Conservation (phyloP, 2,888 invertebrate genomes). For the Drosophila gaucha region DNA sequence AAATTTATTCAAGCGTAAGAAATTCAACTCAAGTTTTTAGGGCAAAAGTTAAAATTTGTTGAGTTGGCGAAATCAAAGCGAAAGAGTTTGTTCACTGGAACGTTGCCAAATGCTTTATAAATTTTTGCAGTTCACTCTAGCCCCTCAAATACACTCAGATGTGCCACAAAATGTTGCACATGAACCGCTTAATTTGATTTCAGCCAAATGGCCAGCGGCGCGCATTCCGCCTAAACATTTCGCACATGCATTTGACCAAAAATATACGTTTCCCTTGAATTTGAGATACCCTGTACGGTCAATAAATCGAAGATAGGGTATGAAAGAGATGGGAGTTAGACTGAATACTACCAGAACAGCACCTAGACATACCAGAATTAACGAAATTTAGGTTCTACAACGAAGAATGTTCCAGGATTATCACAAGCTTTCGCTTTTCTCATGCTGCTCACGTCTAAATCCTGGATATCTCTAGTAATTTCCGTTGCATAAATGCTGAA, state of each 20-base stretch:
- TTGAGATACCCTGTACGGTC: background rate
- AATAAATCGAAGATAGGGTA: background rate
- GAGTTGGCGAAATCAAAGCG: conserved; percentile 22
- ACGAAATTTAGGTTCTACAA: too few species aligned
- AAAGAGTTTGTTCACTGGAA: conserved; percentile 8
- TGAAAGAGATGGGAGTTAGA: background rate
- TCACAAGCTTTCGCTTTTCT: too few species aligned
- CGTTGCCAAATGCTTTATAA: conserved; percentile 6
- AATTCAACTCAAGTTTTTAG: background rate
- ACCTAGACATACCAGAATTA: too few species aligned
- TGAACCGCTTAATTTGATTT: conserved; percentile 51
- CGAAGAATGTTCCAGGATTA: too few species aligned
- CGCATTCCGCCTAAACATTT: background rate
- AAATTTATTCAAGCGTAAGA: conserved; percentile 50
- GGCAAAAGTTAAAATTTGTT: conserved; percentile 4
- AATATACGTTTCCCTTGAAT: background rate
- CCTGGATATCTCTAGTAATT: too few species aligned
- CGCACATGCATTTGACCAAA: conserved; percentile 1
- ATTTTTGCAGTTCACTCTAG: background rate
- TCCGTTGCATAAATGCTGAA: too few species aligned
- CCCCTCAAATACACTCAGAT: background rate
- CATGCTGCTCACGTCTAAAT: too few species aligned
- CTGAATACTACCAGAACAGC: too few species aligned
- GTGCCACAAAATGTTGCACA: conserved; percentile 35
- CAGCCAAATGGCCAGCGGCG: conserved; percentile 10